Percentiles rank a stretch among this genome's conserved stretches.
phyloP scores from a whole-genome alignment of 2,113 vertebrate species.

The Lampris megalopsis region DNA sequence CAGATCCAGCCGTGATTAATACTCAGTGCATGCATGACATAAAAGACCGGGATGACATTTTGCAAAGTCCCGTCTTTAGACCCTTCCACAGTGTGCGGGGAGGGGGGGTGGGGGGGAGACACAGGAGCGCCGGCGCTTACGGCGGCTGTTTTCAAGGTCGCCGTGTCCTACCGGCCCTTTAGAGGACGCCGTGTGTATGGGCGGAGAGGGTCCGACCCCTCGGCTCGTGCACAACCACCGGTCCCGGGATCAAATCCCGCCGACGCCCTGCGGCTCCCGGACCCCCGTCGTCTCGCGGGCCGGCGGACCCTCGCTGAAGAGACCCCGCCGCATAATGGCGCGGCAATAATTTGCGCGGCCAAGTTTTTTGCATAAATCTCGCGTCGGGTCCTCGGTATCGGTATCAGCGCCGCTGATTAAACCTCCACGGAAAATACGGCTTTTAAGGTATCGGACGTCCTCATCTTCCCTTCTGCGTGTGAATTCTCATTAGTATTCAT shows the following conservation, averaged over 20 bases:
- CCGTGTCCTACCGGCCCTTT: background rate
- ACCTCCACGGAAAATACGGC: no score
- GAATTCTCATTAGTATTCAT: no score
- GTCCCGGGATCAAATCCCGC: background rate
- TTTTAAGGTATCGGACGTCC: no score
- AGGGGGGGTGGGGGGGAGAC: no score
- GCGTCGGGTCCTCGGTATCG: no score
- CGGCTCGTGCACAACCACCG: background rate
- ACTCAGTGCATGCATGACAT: slow-evolving; percentile 87
- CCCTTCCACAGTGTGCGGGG: background rate
- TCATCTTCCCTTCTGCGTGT: no score
- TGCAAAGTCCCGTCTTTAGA: slow-evolving; percentile 50
- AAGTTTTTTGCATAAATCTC: no score
- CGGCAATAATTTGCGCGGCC: no score
- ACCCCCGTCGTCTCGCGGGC: background rate
- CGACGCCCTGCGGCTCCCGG: slow-evolving; percentile 8
- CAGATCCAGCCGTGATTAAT: slow-evolving; percentile 93
- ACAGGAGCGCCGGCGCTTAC: slow-evolving; percentile 15
- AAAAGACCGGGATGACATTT: slow-evolving; percentile 80
- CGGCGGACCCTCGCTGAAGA: background rate
- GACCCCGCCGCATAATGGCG: no score
- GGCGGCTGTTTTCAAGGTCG: slow-evolving; percentile 53
- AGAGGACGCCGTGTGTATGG: background rate
- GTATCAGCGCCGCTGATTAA: no score
- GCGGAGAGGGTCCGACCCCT: background rate